These are phyloP conservation scores for Lipophrys pholis DNA, from an alignment of 2,113 vertebrate species.

Conservation along the genomic window DNA sequence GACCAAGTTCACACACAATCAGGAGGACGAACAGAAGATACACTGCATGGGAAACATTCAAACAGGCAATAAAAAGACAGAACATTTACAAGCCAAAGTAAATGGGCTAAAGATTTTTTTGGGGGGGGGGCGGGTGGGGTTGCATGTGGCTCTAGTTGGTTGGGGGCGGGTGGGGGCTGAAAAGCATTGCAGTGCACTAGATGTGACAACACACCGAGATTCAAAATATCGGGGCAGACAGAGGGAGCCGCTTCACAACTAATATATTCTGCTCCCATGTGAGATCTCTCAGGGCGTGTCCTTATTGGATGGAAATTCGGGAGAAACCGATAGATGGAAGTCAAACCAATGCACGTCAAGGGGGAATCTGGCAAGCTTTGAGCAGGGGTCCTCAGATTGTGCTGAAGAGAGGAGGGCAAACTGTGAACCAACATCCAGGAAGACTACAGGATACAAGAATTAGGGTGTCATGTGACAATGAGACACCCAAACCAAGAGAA, in stretches of 20 bases:
- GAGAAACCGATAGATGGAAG: constrained; percentile 10
- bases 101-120: constrained; percentile 35
- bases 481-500: constrained; percentile 34
- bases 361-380: constrained; percentile 11
- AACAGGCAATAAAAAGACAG: constrained; percentile 68
- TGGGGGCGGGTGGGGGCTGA: constrained; percentile 9
- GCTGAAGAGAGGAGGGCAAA: constrained; percentile 39
- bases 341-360: constrained; percentile 31
- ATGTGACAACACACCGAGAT: constrained; percentile 53
- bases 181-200: constrained; percentile 49
- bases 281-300: constrained; percentile 29
- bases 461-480: constrained; percentile 52
- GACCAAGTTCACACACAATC: constrained; percentile 76
- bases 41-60: constrained; percentile 68
- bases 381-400: constrained; percentile 29
- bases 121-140: constrained; percentile 44
- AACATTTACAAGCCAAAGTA: constrained; percentile 72
- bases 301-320: constrained; percentile 1
- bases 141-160: constrained; percentile 42
- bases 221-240: constrained; percentile 32
- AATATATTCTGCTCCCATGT: constrained; percentile 26
- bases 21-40: constrained; percentile 76
- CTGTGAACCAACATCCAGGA: constrained; percentile 65
- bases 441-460: constrained; percentile 60
- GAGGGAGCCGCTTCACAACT: constrained; percentile 10